These are phyloP conservation scores for Corynorhinus townsendii DNA, from an alignment of 2,113 vertebrate genomes.

Conservation along the genomic window DNA sequence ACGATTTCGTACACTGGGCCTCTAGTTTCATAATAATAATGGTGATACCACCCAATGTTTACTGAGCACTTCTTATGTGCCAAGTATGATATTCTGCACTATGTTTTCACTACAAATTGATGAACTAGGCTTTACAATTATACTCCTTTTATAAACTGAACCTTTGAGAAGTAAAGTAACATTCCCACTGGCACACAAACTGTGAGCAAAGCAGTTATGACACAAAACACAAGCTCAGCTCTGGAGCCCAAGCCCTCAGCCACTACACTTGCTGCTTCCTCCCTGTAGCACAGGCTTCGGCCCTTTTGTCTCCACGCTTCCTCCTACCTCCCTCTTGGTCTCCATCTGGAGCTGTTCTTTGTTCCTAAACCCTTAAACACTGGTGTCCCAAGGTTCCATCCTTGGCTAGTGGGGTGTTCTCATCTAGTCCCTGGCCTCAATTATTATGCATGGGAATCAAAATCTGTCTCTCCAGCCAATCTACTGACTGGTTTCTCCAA, in stretches of 20 bases:
- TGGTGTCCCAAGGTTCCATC: not conserved
- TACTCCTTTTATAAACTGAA: not conserved
- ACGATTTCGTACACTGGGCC: no score
- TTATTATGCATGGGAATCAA: not conserved
- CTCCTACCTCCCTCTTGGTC: not conserved
- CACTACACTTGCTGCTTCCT: not conserved
- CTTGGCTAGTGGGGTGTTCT: not conserved
- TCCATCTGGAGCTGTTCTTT: not conserved
- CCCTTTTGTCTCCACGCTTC: not conserved
- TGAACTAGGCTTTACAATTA: not conserved
- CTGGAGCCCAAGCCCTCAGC: not conserved
- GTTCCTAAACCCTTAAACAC: not conserved
- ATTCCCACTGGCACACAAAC: not conserved
- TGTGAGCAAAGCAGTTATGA: not conserved
- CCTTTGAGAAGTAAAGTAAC: not conserved
- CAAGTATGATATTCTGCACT: not conserved
- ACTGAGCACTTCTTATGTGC: not conserved
- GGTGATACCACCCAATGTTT: not conserved
- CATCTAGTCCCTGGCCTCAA: not conserved
- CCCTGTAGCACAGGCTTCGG: not conserved
- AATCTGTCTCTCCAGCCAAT: not conserved
- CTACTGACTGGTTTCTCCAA: not conserved
- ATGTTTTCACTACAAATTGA: not conserved
- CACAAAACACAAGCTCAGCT: not conserved
- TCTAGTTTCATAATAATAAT: not conserved